Percentiles rank a stretch among this genome's conserved stretches.
Evolutionary conservation across 2,797 vertebrate species (phyloP).

Genomic region (Helarctos malayanus): DNA sequence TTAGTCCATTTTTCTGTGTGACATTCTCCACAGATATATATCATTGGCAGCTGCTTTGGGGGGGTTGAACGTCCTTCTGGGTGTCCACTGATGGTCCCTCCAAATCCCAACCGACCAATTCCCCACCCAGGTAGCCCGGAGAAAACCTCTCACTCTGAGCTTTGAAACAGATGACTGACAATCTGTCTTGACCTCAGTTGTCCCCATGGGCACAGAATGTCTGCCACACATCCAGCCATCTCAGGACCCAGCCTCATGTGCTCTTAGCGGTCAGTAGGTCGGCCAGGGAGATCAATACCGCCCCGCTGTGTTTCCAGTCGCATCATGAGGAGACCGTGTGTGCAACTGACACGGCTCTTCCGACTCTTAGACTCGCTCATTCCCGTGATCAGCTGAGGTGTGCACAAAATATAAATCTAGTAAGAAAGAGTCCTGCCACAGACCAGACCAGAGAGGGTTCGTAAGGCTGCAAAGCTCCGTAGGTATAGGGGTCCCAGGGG

Average conservation of each 20-base stretch:
- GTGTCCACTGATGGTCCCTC: not conserved
- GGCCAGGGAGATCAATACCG: not conserved
- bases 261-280: not conserved
- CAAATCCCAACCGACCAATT: not conserved
- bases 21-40: not conserved
- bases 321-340: not conserved
- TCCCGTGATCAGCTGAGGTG: slow-evolving; percentile 20
- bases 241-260: not conserved
- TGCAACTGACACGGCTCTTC: not conserved
- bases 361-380: not conserved
- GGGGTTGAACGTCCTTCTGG: not conserved
- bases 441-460: not conserved
- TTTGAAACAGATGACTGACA: not conserved
- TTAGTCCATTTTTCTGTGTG: not conserved
- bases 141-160: not conserved
- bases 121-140: not conserved
- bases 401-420: not conserved
- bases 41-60: not conserved
- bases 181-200: not conserved
- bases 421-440: not conserved
- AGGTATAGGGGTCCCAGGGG: not conserved
- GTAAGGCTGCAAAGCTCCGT: not conserved
- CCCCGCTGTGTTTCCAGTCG: not conserved
- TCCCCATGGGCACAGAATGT: not conserved
- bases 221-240: not conserved